phyloP scores from a whole-genome alignment of 2,888 invertebrate species.

The Netelia fuscicornis region DNA sequence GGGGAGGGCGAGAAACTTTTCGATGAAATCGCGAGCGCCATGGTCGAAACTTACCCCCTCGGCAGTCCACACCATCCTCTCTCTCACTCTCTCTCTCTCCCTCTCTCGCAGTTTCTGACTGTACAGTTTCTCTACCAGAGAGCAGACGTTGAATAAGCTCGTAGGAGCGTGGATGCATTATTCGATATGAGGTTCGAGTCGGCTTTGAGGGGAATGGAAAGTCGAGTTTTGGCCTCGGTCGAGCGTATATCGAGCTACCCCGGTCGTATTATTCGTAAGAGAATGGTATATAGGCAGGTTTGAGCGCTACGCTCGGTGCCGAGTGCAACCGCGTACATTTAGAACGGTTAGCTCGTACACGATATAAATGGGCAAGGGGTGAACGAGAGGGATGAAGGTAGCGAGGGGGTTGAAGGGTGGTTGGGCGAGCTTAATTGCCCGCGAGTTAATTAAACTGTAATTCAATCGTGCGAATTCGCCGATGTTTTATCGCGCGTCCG shows the following conservation, averaged over 20 bases:
- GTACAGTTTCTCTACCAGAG: not conserved
- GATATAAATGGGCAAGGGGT: slow-evolving; percentile 6
- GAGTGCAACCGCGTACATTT: not conserved
- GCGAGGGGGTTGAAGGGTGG: slow-evolving; percentile 66
- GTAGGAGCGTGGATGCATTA: slow-evolving; percentile 77
- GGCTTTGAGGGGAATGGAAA: slow-evolving; percentile 45
- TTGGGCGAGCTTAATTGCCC: slow-evolving; percentile 79
- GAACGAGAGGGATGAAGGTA: not conserved
- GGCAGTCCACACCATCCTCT: slow-evolving; percentile 41
- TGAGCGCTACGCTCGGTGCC: slow-evolving; percentile 7
- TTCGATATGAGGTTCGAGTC: slow-evolving; percentile 73
- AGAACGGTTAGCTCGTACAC: slow-evolving; percentile 30
- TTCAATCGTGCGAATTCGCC: slow-evolving; percentile 84
- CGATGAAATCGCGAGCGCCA: slow-evolving; percentile 81
- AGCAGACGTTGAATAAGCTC: slow-evolving; percentile 65
- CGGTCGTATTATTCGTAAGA: slow-evolving; percentile 67
- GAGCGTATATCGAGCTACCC: slow-evolving; percentile 61
- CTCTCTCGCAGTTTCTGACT: not conserved
- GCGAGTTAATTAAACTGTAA: slow-evolving; percentile 84
- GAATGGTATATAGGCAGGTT: slow-evolving; percentile 49
- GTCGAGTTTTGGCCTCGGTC: slow-evolving; percentile 65
- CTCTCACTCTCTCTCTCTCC: slow-evolving; percentile 13
- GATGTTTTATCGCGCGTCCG: slow-evolving; percentile 81
- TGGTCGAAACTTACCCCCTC: slow-evolving; percentile 75
- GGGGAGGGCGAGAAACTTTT: slow-evolving; percentile 76